A percentile compares a stretch with the other conserved stretches of the same genome.
Evolutionary conservation across 2,113 vertebrate species (phyloP).

Genomic region (Prunella fulvescens): DNA sequence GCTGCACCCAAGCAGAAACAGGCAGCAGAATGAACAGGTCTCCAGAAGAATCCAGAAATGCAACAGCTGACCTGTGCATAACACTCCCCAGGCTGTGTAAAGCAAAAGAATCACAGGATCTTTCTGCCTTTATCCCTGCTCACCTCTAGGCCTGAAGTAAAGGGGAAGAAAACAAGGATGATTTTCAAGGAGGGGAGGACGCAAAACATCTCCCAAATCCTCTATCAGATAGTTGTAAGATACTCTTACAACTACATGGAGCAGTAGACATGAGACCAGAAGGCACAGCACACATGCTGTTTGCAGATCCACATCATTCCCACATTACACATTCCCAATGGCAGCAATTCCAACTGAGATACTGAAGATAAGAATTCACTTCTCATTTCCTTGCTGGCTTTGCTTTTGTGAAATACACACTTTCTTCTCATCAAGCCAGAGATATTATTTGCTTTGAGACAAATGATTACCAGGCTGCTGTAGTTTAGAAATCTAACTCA

Average conservation of each 20-base stretch:
- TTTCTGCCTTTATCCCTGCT: neutral
- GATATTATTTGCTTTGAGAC: neutral
- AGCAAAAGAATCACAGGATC: neutral
- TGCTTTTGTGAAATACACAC: neutral
- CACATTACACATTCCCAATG: neutral
- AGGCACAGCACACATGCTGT: neutral
- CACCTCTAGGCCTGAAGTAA: neutral
- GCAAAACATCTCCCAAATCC: neutral
- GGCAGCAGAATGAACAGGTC: neutral
- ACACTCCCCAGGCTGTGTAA: neutral
- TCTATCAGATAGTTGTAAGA: neutral
- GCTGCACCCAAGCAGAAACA: neutral
- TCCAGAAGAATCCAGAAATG: neutral
- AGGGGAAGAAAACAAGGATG: neutral
- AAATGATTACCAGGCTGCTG: neutral
- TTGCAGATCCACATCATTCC: neutral
- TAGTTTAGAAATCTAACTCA: neutral
- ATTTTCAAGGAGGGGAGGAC: neutral
- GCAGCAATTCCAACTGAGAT: neutral
- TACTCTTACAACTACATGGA: neutral
- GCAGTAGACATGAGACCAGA: neutral
- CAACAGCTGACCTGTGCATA: neutral
- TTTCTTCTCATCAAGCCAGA: neutral
- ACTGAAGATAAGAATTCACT: neutral
- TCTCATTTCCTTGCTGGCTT: neutral